These are phyloP conservation scores for Heterotilapia buettikoferi DNA, from an alignment of 2,113 vertebrate genomes.

Conservation along the genomic window DNA sequence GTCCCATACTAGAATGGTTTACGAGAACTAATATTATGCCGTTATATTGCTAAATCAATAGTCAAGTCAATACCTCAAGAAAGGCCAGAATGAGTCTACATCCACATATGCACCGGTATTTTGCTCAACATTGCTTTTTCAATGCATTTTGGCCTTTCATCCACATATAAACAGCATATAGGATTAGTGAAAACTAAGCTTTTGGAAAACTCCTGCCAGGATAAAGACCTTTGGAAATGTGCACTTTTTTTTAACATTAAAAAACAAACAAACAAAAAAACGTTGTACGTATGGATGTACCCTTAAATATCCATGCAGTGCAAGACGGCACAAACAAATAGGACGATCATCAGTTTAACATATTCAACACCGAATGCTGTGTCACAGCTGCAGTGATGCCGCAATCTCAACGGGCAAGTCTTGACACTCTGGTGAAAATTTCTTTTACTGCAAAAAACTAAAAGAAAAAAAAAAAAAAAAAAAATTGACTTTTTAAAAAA, in stretches of 20 bases:
- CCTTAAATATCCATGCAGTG: not conserved
- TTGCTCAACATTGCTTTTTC: not conserved
- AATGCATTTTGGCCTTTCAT: not conserved
- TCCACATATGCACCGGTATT: not conserved
- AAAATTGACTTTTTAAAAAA: no score
- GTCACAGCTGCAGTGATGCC: not conserved
- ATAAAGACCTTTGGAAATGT: not conserved
- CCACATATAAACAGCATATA: not conserved
- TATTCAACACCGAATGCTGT: not conserved
- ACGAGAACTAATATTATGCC: not conserved
- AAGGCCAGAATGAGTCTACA: not conserved
- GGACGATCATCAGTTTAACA: not conserved
- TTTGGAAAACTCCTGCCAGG: not conserved
- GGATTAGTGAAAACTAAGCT: not conserved
- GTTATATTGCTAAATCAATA: not conserved
- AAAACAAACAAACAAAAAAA: not conserved
- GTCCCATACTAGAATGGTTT: not conserved
- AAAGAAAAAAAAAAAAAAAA: not conserved
- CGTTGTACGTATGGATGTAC: accelerated
- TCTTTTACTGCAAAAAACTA: not conserved
- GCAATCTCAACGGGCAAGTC: not conserved
- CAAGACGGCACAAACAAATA: not conserved
- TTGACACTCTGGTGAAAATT: not conserved
- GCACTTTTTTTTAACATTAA: not conserved
- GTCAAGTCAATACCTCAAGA: not conserved